Percentiles rank a stretch among this genome's conserved stretches.
Conservation (phyloP, 2,797 vertebrate species). For the Microctenopoma stevenorrisi region DNA sequence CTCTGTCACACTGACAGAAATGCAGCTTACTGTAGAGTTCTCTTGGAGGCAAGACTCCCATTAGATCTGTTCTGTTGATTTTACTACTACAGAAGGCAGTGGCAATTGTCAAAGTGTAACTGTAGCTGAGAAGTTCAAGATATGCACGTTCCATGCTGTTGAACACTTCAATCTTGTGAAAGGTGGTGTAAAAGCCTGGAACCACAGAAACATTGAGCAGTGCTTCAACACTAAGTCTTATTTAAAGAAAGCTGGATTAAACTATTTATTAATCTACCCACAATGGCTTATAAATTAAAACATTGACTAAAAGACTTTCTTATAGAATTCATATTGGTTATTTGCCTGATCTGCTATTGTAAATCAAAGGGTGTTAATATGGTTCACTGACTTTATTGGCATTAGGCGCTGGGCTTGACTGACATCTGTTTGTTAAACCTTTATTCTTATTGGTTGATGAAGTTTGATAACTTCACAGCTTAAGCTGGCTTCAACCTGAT, state of each 20-base stretch:
- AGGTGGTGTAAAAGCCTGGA: slow-evolving; percentile 25
- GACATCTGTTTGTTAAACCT: background rate
- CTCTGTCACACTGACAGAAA: slow-evolving; percentile 39
- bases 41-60: slow-evolving; percentile 37
- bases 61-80: slow-evolving; percentile 35
- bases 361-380: background rate
- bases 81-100: slow-evolving; percentile 23
- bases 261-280: background rate
- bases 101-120: slow-evolving; percentile 32
- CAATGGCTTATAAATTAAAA: background rate
- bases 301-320: background rate
- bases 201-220: slow-evolving; percentile 11
- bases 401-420: background rate
- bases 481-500: background rate
- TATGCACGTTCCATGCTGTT: slow-evolving; percentile 32
- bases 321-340: background rate
- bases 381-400: no score
- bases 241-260: background rate
- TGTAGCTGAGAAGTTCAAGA: slow-evolving; percentile 29
- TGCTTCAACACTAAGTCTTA: background rate
- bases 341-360: background rate
- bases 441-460: background rate
- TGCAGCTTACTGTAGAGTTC: slow-evolving; percentile 11
- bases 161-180: slow-evolving; percentile 37
- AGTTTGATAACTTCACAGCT: background rate